Percentiles rank a stretch among this genome's conserved stretches.
Evolutionary conservation across 2,797 vertebrate genomes (phyloP).

Genomic region (Thalassophryne amazonica): DNA sequence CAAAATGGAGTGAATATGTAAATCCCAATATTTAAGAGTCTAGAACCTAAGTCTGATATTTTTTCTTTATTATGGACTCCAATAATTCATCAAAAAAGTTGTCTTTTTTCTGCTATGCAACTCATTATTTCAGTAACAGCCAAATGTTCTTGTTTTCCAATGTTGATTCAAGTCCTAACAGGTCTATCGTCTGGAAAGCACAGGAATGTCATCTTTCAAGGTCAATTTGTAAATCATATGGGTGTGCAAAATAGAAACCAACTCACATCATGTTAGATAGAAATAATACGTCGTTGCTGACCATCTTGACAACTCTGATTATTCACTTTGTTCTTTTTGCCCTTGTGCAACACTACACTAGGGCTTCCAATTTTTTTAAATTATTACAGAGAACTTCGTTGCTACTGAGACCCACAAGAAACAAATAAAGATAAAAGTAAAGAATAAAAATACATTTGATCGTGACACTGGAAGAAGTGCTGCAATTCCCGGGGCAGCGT

Average conservation of each 20-base stretch:
- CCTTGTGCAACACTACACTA: constrained; percentile 23
- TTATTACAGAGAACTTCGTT: constrained; percentile 34
- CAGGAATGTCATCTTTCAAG: not conserved
- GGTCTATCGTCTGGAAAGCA: no score
- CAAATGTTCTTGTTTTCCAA: no score
- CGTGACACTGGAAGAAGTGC: constrained; percentile 30
- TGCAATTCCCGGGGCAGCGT: constrained; percentile 40
- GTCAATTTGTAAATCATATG: not conserved
- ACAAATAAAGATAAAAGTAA: no score
- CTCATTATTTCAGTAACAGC: no score
- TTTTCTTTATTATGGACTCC: no score
- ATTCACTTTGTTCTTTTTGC: constrained; percentile 13
- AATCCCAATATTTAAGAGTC: no score
- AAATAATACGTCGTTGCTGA: not conserved
- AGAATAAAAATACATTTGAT: constrained; percentile 50
- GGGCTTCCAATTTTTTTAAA: constrained; percentile 32
- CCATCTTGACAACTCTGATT: constrained; percentile 18
- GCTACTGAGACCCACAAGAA: constrained; percentile 22
- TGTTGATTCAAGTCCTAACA: no score
- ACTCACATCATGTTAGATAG: not conserved
- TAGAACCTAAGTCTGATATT: no score
- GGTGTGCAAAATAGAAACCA: not conserved
- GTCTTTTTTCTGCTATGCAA: no score
- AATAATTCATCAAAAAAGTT: no score
- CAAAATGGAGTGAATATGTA: no score